Evolutionary conservation across 2,888 invertebrate species (phyloP), one percentile per base, ranked within the genome.

Genomic region (Trissonchulus sp.): DNA sequence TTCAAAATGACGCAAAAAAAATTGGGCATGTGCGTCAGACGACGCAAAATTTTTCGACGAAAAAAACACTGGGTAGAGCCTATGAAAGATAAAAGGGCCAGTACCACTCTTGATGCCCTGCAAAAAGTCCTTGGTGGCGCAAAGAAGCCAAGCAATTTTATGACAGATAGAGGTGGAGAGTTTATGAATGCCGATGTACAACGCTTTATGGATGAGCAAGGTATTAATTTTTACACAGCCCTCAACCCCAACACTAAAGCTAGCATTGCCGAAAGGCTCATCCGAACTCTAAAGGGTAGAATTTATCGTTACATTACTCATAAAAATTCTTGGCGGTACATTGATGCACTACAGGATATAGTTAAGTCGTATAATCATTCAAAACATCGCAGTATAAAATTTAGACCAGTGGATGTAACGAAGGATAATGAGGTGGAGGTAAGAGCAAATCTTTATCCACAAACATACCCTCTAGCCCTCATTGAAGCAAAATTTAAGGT

Each of bases 51-150:
- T n/a, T n/a, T n/a, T n/a, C n/a, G n/a, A n/a, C n/a, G n/a, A n/a
- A n/a, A n/a, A n/a, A n/a, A n/a, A n/a, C n/a, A n/a, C 62, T 78
- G 76, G 75, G 73, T 77, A 28, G 63, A 72, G 31, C 75, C 77
- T 34, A 72, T 76, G 23, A 75, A 77, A 75, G 62, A 76, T 68
- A 74, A 73, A 75, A 76, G 3, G 3, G 15, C 15, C 3, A 28
- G 3, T n/a, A n/a, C n/a, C n/a, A n/a, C n/a, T n/a, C n/a, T n/a
- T n/a, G n/a, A n/a, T n/a, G n/a, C n/a, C n/a, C 28, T 65, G 15
- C 3, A 28, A 30, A 15, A 65, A n/a, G 28, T 65, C 30, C 30
- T 65, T 3, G n/a, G n/a, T n/a, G n/a, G 69, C 35, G 8, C 8
- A 48, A 65, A 28, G 30, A 65, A 28, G 3, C 31, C 31, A 3